Evolutionary conservation across 2,797 vertebrate genomes (phyloP).

Genomic region (Anguilla pacifica): DNA sequence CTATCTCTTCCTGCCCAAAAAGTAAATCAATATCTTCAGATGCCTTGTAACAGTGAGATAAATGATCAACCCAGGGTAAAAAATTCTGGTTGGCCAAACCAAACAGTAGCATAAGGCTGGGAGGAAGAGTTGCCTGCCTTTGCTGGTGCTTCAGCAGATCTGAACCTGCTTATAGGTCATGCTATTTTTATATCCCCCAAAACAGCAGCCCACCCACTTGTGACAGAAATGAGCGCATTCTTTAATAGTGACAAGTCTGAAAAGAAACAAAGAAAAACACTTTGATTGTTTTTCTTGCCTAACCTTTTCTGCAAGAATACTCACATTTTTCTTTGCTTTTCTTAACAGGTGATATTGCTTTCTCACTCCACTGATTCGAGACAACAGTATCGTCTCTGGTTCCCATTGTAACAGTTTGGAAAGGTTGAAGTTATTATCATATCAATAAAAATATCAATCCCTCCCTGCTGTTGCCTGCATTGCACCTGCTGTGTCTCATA

Average conservation of each 20-base stretch:
- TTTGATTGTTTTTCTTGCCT: not conserved
- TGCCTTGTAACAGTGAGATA: not conserved
- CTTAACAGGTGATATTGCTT: not conserved
- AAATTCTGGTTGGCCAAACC: not conserved
- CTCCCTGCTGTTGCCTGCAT: not conserved
- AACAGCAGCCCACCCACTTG: not conserved
- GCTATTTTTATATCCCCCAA: not conserved
- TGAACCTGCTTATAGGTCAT: not conserved
- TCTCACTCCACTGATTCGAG: not conserved
- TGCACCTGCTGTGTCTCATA: not conserved
- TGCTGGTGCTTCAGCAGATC: not conserved
- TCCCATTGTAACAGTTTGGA: not conserved
- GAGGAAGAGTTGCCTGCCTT: not conserved
- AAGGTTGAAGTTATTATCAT: not conserved
- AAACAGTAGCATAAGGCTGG: not conserved
- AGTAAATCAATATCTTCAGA: not conserved
- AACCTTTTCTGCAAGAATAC: not conserved
- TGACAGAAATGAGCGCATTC: not conserved
- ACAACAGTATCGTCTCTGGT: not conserved
- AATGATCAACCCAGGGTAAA: not conserved
- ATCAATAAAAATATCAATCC: not conserved
- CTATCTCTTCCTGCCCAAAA: not conserved
- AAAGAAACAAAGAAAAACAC: not conserved
- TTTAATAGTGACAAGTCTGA: not conserved
- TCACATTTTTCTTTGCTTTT: not conserved